Percentiles rank a stretch among this genome's conserved stretches.
These are phyloP conservation scores for Doryteuthis pealeii DNA, from an alignment of 1,140 invertebrate genomes.

Conservation along the genomic window DNA sequence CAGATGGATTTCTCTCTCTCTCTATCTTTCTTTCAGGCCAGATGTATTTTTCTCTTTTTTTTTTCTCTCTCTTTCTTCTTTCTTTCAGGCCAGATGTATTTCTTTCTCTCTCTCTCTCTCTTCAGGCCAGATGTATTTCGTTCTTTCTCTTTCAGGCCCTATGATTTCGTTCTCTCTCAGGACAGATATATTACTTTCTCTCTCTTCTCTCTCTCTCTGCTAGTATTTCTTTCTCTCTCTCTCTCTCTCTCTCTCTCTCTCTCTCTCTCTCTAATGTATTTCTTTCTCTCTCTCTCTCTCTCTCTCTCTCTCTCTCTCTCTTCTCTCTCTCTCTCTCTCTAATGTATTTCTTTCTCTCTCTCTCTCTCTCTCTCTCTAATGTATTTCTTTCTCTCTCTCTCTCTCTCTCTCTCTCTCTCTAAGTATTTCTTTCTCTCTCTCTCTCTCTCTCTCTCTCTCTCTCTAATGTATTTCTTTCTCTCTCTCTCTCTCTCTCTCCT, in stretches of 20 bases:
- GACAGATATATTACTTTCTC: no score
- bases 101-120: conserved; percentile 8
- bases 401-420: conserved; percentile 3
- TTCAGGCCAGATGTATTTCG: neutral
- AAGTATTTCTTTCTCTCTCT: neutral
- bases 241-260: conserved; percentile 16
- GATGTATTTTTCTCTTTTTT: no score
- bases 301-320: conserved; percentile 8
- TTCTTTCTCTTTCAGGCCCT: conserved; percentile 6
- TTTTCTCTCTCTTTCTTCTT: no score
- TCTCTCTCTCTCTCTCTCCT: neutral
- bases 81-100: no score
- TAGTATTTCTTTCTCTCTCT: neutral
- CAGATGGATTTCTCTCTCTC: no score
- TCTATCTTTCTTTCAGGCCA: no score
- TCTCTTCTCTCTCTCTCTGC: conserved; percentile 7
- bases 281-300: conserved; percentile 2
- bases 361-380: no score
- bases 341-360: no score
- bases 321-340: conserved; percentile 25
- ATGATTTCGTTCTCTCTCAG: no score
- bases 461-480: conserved; percentile 7
- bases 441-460: neutral
- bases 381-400: neutral
- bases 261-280: conserved; percentile 9